Conservation (phyloP, 2,888 invertebrate species). For the Himalopsyche japonica region DNA sequence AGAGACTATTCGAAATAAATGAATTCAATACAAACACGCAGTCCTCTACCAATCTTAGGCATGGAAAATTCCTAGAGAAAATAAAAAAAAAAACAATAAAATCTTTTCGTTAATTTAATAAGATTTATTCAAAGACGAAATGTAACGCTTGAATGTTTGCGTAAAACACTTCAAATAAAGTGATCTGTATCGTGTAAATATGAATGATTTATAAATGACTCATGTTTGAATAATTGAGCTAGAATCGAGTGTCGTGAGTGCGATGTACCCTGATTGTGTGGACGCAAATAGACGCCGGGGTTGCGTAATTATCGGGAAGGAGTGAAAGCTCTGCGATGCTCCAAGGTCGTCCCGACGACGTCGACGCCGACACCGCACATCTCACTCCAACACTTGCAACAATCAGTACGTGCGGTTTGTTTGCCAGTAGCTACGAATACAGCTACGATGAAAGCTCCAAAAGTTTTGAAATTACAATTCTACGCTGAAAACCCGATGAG, state of each 20-base stretch:
- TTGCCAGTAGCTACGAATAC: neutral
- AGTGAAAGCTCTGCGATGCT: neutral
- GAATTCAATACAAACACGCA: too few species aligned
- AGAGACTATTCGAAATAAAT: too few species aligned
- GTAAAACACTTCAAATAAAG: too few species aligned
- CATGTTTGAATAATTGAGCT: neutral
- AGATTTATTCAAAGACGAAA: too few species aligned
- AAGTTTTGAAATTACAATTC: neutral
- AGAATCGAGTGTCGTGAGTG: neutral
- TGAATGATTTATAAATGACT: neutral
- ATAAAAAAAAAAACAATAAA: too few species aligned
- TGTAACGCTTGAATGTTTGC: too few species aligned
- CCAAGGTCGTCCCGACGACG: neutral
- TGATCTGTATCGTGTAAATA: too few species aligned
- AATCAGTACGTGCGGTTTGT: neutral
- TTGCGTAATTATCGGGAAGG: neutral
- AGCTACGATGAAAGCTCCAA: neutral
- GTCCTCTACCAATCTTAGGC: too few species aligned
- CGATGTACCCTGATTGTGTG: neutral
- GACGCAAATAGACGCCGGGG: neutral
- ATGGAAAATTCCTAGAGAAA: too few species aligned
- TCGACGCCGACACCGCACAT: neutral
- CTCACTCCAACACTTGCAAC: neutral
- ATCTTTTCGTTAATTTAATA: too few species aligned
- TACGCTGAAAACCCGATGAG: neutral